These are phyloP conservation scores for Leptarthrus brevirostris DNA, from an alignment of 2,888 invertebrate species.

Conservation along the genomic window DNA sequence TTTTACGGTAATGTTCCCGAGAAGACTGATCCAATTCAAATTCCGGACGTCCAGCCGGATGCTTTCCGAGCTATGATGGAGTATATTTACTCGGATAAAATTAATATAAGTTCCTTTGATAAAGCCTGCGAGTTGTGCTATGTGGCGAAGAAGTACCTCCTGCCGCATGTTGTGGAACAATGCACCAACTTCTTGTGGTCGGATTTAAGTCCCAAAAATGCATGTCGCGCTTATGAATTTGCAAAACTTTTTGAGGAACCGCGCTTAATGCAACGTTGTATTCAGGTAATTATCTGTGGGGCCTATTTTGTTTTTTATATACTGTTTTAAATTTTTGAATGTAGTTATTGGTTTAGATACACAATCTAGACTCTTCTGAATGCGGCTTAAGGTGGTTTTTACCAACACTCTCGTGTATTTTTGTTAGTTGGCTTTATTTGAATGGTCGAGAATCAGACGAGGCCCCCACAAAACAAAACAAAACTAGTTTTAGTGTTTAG, in stretches of 20 bases:
- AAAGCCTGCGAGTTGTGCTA: slow-evolving; percentile 89
- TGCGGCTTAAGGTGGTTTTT: too few relatives aligned
- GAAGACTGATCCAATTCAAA: slow-evolving; percentile 80
- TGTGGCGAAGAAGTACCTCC: slow-evolving; percentile 89
- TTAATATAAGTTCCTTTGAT: slow-evolving; percentile 83
- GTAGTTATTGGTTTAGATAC: too few relatives aligned
- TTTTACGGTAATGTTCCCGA: slow-evolving; percentile 87
- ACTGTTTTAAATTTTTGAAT: too few relatives aligned
- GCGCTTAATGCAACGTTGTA: slow-evolving; percentile 82
- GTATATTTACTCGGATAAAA: slow-evolving; percentile 86
- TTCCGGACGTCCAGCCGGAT: slow-evolving; percentile 86
- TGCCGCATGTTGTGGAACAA: slow-evolving; percentile 84
- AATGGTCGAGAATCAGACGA: too few relatives aligned
- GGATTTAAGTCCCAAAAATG: slow-evolving; percentile 75
- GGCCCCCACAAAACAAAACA: too few relatives aligned
- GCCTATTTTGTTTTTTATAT: neutral
- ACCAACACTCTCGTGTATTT: too few relatives aligned
- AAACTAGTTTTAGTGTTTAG: too few relatives aligned
- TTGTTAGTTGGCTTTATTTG: too few relatives aligned
- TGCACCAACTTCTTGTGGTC: slow-evolving; percentile 88
- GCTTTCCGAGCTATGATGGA: slow-evolving; percentile 85
- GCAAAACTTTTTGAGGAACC: slow-evolving; percentile 87
- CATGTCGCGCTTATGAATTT: slow-evolving; percentile 87
- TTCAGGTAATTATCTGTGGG: slow-evolving; percentile 75
- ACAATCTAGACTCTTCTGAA: too few relatives aligned